Percentiles rank a stretch among this genome's conserved stretches.
Conservation (phyloP, 2,113 vertebrate species). For the Baryphthengus martii region DNA sequence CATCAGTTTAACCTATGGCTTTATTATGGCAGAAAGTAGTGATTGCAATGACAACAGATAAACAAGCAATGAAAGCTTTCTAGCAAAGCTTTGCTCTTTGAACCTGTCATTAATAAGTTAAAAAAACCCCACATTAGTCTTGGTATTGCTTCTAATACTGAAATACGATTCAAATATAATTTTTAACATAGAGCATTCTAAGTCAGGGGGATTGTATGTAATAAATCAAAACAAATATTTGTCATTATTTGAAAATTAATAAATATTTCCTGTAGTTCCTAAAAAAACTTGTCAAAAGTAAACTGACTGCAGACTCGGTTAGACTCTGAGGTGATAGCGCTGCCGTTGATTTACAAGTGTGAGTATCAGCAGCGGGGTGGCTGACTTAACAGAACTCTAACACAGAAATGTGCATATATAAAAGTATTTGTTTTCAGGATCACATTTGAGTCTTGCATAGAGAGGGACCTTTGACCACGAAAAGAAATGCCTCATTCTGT, state of each 20-base stretch:
- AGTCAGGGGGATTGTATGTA: neutral
- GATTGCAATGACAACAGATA: neutral
- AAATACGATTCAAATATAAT: neutral
- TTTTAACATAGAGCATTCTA: neutral
- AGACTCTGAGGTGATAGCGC: neutral
- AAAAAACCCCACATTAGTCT: neutral
- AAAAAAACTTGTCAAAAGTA: neutral
- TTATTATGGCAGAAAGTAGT: neutral
- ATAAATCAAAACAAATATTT: neutral
- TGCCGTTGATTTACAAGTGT: neutral
- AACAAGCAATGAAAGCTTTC: neutral
- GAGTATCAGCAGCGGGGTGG: neutral
- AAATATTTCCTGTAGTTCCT: neutral
- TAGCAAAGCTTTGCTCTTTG: neutral
- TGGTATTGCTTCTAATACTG: neutral
- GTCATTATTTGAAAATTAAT: neutral
- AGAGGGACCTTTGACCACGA: neutral
- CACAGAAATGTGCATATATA: neutral
- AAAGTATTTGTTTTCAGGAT: neutral
- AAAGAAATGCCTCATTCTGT: neutral
- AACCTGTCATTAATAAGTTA: neutral
- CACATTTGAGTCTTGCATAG: neutral
- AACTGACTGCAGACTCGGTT: neutral
- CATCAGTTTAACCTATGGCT: neutral
- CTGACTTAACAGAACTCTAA: neutral